phyloP scores from a whole-genome alignment of 2,888 invertebrate species.

The Heliconius hortense region DNA sequence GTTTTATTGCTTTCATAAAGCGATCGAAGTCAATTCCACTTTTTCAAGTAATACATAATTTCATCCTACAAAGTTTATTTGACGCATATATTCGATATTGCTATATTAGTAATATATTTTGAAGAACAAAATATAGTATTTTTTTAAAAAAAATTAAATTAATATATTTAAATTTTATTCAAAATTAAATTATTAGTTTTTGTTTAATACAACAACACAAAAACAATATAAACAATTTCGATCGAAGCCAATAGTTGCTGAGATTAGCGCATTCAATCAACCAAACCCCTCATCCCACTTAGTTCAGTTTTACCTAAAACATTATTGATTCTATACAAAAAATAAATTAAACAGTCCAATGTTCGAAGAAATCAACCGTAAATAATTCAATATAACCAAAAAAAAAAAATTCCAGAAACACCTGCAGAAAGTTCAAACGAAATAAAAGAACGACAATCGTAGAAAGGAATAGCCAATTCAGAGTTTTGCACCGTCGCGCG shows the following conservation, averaged over 20 bases:
- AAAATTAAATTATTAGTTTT: too few species aligned
- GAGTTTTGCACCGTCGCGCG: constrained; percentile 15
- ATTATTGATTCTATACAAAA: not conserved
- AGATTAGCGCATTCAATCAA: too few species aligned
- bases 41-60: not conserved
- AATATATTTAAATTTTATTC: too few species aligned
- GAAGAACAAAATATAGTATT: too few species aligned
- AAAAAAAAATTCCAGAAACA: not conserved
- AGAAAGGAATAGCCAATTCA: constrained; percentile 13
- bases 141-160: too few species aligned
- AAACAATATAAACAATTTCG: too few species aligned
- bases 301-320: not conserved
- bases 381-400: not conserved
- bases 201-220: too few species aligned
- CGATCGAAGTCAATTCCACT: constrained; percentile 30
- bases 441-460: constrained; percentile 4
- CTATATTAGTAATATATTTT: too few species aligned
- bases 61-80: not conserved
- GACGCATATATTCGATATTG: not conserved
- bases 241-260: too few species aligned
- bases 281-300: not conserved
- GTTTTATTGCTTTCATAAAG: constrained; percentile 36
- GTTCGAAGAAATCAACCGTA: not conserved
- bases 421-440: constrained; percentile 12
- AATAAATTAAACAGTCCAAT: not conserved